Conservation (phyloP, 2,113 vertebrate genomes). For the Mesoclemmys tuberculata region DNA sequence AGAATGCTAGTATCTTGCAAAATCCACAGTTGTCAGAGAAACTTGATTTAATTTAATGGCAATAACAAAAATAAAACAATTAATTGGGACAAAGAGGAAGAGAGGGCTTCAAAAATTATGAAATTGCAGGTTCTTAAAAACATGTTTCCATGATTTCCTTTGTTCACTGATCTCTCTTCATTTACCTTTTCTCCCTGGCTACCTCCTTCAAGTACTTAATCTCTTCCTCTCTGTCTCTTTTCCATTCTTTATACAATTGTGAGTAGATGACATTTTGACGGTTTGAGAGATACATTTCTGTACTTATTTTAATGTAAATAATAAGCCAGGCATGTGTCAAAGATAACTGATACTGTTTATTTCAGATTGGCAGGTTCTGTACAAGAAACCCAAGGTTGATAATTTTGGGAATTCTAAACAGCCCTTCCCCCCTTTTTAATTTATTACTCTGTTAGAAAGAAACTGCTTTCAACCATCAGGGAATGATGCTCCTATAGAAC, state of each 20-base stretch:
- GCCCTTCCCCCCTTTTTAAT: background rate
- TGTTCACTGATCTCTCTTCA: background rate
- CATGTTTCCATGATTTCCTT: background rate
- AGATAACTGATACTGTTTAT: slow-evolving; percentile 32
- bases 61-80: background rate
- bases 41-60: background rate
- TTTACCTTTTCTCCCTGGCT: background rate
- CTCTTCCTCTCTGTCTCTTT: slow-evolving; percentile 7
- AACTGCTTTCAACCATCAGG: background rate
- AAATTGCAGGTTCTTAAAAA: background rate
- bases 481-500: background rate
- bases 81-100: background rate
- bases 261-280: slow-evolving; percentile 55
- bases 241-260: slow-evolving; percentile 5
- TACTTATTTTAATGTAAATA: slow-evolving; percentile 27
- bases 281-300: slow-evolving; percentile 12
- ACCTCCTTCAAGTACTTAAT: background rate
- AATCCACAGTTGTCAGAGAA: background rate
- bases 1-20: background rate
- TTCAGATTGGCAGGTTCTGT: slow-evolving; percentile 1
- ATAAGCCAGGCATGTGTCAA: slow-evolving; percentile 20
- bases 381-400: slow-evolving; percentile 15
- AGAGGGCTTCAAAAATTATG: background rate
- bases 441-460: background rate
- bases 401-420: background rate